Conservation (phyloP, 1,140 invertebrate genomes). For the Teleopsis dalmanni region DNA sequence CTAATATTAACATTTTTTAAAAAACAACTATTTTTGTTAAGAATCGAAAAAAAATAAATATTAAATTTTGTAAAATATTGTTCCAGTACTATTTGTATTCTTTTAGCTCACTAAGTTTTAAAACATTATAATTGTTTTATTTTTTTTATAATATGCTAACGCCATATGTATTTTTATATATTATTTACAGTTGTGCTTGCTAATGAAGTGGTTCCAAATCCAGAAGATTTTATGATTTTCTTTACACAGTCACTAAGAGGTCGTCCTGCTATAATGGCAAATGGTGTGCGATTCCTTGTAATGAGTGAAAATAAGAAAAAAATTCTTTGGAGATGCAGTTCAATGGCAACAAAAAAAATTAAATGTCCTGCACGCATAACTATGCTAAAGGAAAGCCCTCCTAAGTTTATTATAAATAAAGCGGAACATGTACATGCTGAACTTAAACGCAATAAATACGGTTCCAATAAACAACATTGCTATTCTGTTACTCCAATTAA, state of each 20-base stretch:
- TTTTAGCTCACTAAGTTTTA: neutral
- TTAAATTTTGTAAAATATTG: no score
- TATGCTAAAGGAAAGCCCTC: slow-evolving; percentile 39
- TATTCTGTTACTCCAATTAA: neutral
- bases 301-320: slow-evolving; percentile 44
- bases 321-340: slow-evolving; percentile 43
- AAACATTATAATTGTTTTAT: neutral
- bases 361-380: slow-evolving; percentile 43
- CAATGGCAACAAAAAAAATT: slow-evolving; percentile 42
- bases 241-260: slow-evolving; percentile 41
- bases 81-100: no score
- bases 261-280: slow-evolving; percentile 40
- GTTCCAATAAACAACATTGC: slow-evolving; percentile 24
- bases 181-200: slow-evolving; percentile 33
- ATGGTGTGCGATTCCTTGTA: slow-evolving; percentile 39
- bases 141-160: neutral
- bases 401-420: slow-evolving; percentile 41
- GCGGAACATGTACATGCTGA: slow-evolving; percentile 38
- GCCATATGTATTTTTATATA: neutral
- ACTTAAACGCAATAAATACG: slow-evolving; percentile 40
- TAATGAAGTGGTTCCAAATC: slow-evolving; percentile 38
- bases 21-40: no score
- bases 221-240: slow-evolving; percentile 36
- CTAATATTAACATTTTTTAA: no score
- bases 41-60: no score